These are phyloP conservation scores for Rachycentron canadum DNA, from an alignment of 2,797 vertebrate species.

Conservation along the genomic window DNA sequence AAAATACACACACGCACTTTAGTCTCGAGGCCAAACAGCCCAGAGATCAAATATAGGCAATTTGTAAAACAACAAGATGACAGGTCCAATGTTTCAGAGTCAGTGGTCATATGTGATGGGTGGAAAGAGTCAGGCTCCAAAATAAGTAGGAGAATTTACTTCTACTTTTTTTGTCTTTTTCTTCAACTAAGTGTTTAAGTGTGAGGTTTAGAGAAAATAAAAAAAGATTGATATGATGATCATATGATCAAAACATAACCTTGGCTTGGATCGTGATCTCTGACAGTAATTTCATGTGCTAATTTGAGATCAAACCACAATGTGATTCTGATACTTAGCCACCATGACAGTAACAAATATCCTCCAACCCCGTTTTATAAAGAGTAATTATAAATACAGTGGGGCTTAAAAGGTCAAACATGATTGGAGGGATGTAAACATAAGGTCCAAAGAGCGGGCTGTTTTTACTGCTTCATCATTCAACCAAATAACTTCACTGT, in stretches of 20 bases:
- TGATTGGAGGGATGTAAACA: conserved; percentile 46
- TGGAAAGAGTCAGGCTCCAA: conserved; percentile 14
- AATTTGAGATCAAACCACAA: conserved; percentile 45
- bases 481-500: background rate
- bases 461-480: conserved; percentile 3
- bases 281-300: conserved; percentile 16
- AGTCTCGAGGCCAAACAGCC: conserved; percentile 62
- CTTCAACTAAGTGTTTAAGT: conserved; percentile 16
- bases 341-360: conserved; percentile 19
- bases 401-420: conserved; percentile 39
- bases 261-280: conserved; percentile 31
- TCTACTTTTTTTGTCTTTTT: conserved; percentile 16
- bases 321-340: conserved; percentile 16
- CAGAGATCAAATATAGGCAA: conserved; percentile 62
- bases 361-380: conserved; percentile 28
- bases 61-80: conserved; percentile 57
- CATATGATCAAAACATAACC: conserved; percentile 25
- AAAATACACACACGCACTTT: conserved; percentile 73
- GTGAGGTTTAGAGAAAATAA: conserved; percentile 36
- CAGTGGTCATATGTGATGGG: conserved; percentile 18
- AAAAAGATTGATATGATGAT: no score
- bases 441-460: conserved; percentile 22
- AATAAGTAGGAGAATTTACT: conserved; percentile 7
- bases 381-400: conserved; percentile 41
- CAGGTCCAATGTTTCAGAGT: conserved; percentile 54